Conservation (phyloP, 37 sponge, comb jelly and placozoan genomes). For the Ephydatia muelleri region DNA sequence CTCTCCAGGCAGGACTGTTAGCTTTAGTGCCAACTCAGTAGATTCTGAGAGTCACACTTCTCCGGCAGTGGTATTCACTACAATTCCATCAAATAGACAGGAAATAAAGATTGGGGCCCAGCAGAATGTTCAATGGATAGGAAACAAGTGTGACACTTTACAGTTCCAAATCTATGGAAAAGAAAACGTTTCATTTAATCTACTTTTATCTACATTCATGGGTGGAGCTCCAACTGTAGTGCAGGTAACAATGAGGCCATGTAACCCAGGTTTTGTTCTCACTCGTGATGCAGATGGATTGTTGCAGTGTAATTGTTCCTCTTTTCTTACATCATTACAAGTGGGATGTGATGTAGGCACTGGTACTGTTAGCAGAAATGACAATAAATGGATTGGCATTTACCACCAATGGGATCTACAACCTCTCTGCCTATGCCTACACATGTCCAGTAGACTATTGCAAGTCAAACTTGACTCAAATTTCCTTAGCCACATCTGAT, state of each 20-base stretch:
- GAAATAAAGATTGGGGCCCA: too few relatives aligned
- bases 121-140: too few relatives aligned
- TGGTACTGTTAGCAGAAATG: background rate
- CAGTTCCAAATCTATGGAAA: slow-evolving; percentile 17
- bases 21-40: too few relatives aligned
- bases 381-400: slow-evolving; percentile 22
- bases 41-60: too few relatives aligned
- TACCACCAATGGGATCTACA: background rate
- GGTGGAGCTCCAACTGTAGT: background rate
- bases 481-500: too few relatives aligned
- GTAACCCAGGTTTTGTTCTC: too few relatives aligned
- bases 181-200: background rate
- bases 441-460: slow-evolving; percentile 23
- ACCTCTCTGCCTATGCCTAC: background rate
- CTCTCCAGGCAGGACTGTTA: too few relatives aligned
- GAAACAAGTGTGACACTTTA: background rate
- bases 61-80: too few relatives aligned
- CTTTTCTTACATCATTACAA: background rate
- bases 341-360: slow-evolving; percentile 7
- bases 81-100: too few relatives aligned
- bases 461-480: background rate
- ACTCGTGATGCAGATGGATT: background rate
- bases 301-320: background rate
- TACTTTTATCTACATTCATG: background rate
- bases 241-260: too few relatives aligned